Percentiles rank a stretch among this genome's conserved stretches.
Conservation (phyloP, 2,113 vertebrate genomes). For the Dicrurus megarhynchus region DNA sequence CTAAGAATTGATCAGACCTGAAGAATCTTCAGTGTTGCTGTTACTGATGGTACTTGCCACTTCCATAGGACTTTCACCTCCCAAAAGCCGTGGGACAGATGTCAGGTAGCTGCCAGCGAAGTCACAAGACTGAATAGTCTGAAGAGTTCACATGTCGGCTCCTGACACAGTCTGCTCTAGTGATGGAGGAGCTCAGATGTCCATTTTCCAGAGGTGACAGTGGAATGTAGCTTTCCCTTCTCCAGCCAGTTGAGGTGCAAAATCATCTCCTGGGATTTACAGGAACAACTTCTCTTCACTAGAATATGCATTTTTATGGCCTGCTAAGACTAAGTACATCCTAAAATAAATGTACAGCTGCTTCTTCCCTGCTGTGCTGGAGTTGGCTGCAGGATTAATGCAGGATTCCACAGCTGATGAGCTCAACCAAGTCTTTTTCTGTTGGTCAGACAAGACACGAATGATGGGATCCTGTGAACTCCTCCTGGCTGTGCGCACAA, state of each 20-base stretch:
- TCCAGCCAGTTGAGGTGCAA: background rate
- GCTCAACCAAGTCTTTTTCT: background rate
- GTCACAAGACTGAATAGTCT: background rate
- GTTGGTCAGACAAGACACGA: background rate
- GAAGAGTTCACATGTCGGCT: background rate
- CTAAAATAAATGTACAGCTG: background rate
- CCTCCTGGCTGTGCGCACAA: background rate
- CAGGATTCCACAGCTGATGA: background rate
- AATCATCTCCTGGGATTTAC: background rate
- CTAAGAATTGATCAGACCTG: background rate
- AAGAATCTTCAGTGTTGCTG: background rate
- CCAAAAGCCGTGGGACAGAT: background rate
- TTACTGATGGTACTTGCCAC: background rate
- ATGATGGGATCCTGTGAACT: background rate
- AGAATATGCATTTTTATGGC: background rate
- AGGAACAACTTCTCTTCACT: background rate
- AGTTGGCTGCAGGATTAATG: background rate
- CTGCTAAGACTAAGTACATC: background rate
- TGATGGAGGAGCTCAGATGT: background rate
- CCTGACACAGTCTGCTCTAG: background rate
- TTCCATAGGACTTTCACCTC: background rate
- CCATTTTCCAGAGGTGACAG: rapidly evolving
- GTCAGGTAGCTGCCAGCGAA: background rate
- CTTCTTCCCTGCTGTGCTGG: background rate
- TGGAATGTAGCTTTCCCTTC: background rate